Evolutionary conservation across 2,113 vertebrate species (phyloP).

Genomic region (Toxotes chatareus): DNA sequence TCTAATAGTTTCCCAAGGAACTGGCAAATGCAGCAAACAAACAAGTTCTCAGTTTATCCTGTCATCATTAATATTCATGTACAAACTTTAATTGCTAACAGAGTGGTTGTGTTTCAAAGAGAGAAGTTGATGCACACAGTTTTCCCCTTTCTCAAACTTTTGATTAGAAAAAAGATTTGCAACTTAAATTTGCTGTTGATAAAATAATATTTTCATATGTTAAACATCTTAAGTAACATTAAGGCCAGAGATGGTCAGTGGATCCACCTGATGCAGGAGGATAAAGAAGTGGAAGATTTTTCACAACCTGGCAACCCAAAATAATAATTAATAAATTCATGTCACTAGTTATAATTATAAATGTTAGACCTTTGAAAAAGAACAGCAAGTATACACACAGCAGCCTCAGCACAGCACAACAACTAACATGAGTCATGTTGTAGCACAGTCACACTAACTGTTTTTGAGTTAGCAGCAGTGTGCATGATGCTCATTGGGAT

Average conservation of each 20-base stretch:
- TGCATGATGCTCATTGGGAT: constrained; percentile 33
- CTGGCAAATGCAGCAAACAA: background rate
- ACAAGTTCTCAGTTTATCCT: background rate
- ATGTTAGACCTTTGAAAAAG: background rate
- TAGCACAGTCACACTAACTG: background rate
- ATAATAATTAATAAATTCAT: background rate
- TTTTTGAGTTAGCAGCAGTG: constrained; percentile 9
- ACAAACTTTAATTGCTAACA: background rate
- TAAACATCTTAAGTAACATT: too few species aligned
- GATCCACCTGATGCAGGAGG: background rate
- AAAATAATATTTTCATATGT: background rate
- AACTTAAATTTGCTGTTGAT: background rate
- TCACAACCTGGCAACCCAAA: background rate
- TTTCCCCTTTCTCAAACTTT: background rate
- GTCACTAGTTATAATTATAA: too few species aligned
- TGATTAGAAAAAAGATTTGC: background rate
- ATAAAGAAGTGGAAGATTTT: background rate
- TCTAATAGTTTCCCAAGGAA: constrained; percentile 43
- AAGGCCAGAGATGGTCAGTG: background rate
- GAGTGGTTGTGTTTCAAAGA: background rate
- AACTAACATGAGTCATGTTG: background rate
- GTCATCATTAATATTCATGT: constrained; percentile 2
- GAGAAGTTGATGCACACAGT: background rate
- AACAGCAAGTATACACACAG: background rate
- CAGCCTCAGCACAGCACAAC: background rate